Evolutionary conservation across 2,113 vertebrate species (phyloP).

Genomic region (Aspiorhynchus laticeps): DNA sequence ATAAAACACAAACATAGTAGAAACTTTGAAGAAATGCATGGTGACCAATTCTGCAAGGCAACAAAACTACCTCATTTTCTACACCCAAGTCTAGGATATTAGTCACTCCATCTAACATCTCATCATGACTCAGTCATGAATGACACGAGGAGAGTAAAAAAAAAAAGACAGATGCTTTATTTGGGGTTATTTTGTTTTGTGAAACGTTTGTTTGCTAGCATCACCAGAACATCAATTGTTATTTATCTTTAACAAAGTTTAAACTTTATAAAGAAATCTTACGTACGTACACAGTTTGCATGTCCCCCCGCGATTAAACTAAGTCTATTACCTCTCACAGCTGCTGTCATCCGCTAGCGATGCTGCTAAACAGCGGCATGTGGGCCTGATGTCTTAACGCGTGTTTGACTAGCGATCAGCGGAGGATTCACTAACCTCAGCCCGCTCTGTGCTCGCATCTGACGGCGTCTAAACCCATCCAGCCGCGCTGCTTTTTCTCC

Average conservation of each 20-base stretch:
- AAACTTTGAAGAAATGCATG: no score
- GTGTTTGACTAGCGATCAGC: neutral
- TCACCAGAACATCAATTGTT: neutral
- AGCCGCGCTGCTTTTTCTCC: neutral
- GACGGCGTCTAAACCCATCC: no score
- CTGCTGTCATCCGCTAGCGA: conserved; percentile 18
- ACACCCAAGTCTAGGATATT: no score
- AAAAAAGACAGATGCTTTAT: neutral
- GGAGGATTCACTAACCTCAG: neutral
- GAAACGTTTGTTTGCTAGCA: neutral
- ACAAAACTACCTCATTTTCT: no score
- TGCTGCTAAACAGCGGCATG: neutral
- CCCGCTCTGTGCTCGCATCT: neutral
- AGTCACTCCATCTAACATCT: no score
- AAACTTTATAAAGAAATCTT: neutral
- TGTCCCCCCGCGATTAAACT: neutral
- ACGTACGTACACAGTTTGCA: neutral
- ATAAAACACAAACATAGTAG: no score
- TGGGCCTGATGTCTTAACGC: neutral
- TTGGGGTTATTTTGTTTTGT: neutral
- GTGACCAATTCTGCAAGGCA: no score
- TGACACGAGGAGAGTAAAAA: neutral
- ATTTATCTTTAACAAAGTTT: neutral
- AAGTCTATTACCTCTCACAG: neutral
- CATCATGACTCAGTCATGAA: no score